phyloP scores from a whole-genome alignment of 1,140 invertebrate species.

The Choristoneura fumiferana region DNA sequence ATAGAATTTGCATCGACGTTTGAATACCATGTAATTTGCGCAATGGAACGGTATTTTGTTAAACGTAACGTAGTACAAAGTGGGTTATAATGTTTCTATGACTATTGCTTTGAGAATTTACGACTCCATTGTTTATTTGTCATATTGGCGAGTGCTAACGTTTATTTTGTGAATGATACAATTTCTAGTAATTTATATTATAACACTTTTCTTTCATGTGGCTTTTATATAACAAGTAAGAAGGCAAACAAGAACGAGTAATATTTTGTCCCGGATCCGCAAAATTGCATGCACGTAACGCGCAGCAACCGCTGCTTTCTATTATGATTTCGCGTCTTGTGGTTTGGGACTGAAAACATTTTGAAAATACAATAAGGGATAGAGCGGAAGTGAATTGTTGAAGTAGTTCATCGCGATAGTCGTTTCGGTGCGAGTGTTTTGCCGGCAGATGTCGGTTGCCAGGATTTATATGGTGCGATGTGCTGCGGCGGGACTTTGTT shows the following conservation, averaged over 20 bases:
- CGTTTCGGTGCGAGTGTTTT: slow-evolving; percentile 31
- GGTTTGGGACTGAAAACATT: slow-evolving; percentile 9
- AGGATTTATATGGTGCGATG: slow-evolving; percentile 58
- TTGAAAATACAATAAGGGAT: slow-evolving; percentile 11
- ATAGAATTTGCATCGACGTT: slow-evolving; percentile 49
- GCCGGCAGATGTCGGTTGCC: slow-evolving; percentile 26
- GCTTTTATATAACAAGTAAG: slow-evolving; percentile 8
- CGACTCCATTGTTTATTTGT: slow-evolving; percentile 11
- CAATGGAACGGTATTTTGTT: slow-evolving; percentile 37
- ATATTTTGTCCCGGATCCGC: slow-evolving; percentile 5
- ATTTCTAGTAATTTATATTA: neutral
- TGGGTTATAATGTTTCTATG: neutral
- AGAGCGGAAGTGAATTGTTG: slow-evolving; percentile 25
- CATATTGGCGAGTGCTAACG: neutral
- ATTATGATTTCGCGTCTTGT: slow-evolving; percentile 14
- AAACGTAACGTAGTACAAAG: slow-evolving; percentile 19
- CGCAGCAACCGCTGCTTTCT: slow-evolving; percentile 11
- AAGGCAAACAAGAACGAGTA: slow-evolving; percentile 5
- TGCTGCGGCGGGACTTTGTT: slow-evolving; percentile 45
- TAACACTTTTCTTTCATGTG: neutral
- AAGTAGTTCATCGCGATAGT: slow-evolving; percentile 57
- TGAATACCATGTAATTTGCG: slow-evolving; percentile 32
- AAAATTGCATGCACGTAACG: slow-evolving; percentile 13
- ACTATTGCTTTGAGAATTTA: slow-evolving; percentile 13
- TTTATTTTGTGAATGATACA: slow-evolving; percentile 1